Evolutionary conservation across 2,113 vertebrate species (phyloP).

Genomic region (Pionites leucogaster): DNA sequence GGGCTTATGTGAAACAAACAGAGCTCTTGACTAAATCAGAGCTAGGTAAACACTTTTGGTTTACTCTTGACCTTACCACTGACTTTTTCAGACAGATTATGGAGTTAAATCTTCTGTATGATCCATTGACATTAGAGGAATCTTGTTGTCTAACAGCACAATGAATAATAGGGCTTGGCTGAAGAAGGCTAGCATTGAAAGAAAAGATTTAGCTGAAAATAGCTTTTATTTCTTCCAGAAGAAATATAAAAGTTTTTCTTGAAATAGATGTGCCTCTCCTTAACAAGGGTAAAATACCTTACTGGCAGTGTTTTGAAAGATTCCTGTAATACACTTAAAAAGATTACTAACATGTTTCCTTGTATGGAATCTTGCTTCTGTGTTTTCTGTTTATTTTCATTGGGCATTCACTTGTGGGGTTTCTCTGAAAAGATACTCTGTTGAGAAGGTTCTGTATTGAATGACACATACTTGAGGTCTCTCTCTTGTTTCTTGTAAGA

Average conservation of each 20-base stretch:
- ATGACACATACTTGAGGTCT: neutral
- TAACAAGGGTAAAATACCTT: neutral
- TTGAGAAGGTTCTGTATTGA: neutral
- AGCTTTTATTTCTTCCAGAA: neutral
- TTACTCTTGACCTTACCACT: neutral
- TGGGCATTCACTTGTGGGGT: neutral
- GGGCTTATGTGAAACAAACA: neutral
- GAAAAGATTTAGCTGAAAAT: neutral
- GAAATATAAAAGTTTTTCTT: neutral
- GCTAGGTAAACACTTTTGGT: neutral
- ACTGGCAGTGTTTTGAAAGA: neutral
- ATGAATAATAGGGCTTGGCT: neutral
- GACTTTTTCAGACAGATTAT: neutral
- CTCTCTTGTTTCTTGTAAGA: neutral
- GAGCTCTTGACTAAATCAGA: neutral
- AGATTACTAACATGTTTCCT: neutral
- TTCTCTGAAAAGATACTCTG: neutral
- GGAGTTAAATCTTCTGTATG: neutral
- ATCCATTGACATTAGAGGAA: neutral
- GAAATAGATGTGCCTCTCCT: neutral
- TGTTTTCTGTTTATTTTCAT: neutral
- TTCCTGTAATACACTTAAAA: neutral
- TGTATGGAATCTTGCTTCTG: accelerated
- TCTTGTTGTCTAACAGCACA: neutral
- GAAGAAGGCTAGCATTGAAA: neutral